Evolutionary conservation across 2,888 invertebrate species (phyloP).

Genomic region (Rhopalosiphum nymphaeae): DNA sequence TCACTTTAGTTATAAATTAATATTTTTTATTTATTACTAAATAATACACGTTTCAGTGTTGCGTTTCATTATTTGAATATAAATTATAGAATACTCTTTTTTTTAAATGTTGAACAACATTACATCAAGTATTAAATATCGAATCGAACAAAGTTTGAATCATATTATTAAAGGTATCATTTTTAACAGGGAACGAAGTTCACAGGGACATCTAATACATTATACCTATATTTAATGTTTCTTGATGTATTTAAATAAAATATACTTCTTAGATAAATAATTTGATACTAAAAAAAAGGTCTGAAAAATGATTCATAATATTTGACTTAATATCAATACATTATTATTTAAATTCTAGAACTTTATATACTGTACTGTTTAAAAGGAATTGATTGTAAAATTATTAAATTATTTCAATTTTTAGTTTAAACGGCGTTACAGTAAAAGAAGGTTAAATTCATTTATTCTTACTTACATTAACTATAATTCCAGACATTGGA

Average conservation of each 20-base stretch:
- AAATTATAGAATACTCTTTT: too few relatives aligned
- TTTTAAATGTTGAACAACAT: too few relatives aligned
- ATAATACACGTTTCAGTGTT: too few relatives aligned
- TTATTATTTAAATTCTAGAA: background rate
- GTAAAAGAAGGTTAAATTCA: background rate
- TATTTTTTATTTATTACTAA: too few relatives aligned
- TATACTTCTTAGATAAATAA: background rate
- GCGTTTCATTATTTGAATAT: too few relatives aligned
- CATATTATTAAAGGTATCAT: too few relatives aligned
- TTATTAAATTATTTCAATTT: background rate
- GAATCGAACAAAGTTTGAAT: too few relatives aligned
- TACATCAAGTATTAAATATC: too few relatives aligned
- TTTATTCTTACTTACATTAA: slow-evolving; percentile 77
- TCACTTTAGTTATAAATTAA: too few relatives aligned
- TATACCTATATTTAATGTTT: background rate
- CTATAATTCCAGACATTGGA: slow-evolving; percentile 76
- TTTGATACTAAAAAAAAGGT: background rate
- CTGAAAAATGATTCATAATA: background rate
- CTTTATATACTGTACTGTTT: background rate
- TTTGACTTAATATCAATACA: background rate
- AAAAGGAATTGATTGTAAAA: background rate
- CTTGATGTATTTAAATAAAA: background rate
- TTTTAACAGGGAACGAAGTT: too few relatives aligned
- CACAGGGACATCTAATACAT: background rate
- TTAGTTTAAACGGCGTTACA: background rate